Evolutionary conservation across 2,113 vertebrate genomes (phyloP).

Genomic region (Brachyhypopomus gauderio): DNA sequence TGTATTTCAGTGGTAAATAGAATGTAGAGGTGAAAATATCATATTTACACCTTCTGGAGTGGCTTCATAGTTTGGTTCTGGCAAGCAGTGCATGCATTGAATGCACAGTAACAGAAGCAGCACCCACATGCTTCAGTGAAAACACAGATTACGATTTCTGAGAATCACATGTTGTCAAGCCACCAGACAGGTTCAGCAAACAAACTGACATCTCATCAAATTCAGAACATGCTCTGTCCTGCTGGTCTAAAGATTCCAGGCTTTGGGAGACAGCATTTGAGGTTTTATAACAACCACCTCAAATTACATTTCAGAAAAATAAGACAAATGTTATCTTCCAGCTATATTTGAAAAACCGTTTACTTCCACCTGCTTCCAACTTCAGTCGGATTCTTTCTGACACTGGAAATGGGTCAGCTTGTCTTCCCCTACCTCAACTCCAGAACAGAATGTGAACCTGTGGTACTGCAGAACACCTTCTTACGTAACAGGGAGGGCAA

Average conservation of each 20-base stretch:
- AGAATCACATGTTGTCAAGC: slow-evolving; percentile 9
- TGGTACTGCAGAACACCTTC: background rate
- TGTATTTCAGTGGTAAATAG: background rate
- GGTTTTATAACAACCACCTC: background rate
- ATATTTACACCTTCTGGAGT: background rate
- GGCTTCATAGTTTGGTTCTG: background rate
- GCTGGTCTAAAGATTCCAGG: too few relatives aligned
- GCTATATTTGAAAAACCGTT: background rate
- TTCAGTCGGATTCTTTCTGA: background rate
- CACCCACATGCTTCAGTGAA: background rate
- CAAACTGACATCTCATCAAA: slow-evolving; percentile 10
- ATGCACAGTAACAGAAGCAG: background rate
- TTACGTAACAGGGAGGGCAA: background rate
- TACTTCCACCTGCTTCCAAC: background rate
- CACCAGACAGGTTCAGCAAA: slow-evolving; percentile 19
- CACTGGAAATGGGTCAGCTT: background rate
- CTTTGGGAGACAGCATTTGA: background rate
- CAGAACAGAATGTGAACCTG: background rate
- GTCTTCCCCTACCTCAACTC: background rate
- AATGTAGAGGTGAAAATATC: background rate
- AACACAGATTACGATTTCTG: background rate
- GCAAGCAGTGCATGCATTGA: background rate
- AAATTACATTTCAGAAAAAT: background rate
- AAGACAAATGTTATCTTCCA: background rate
- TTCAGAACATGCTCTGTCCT: background rate